Percentiles rank a stretch among this genome's conserved stretches.
phyloP scores from a whole-genome alignment of 2,888 invertebrate genomes.

The Sphaerophoria rueppellii region DNA sequence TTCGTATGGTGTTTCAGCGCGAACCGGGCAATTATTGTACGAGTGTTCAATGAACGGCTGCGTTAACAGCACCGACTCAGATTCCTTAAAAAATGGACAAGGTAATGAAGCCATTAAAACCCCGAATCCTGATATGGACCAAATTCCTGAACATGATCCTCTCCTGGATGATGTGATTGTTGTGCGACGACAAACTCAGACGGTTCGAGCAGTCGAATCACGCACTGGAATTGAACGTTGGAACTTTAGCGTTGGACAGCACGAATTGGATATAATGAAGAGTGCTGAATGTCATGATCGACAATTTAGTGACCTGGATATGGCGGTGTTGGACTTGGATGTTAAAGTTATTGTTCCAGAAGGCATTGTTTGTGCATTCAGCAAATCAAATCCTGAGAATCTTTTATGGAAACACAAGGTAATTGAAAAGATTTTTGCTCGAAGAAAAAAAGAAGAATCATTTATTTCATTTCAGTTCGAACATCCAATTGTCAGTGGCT shows the following conservation, averaged over 20 bases:
- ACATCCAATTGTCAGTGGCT: slow-evolving; percentile 93
- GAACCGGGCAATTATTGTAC: slow-evolving; percentile 88
- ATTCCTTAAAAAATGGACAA: slow-evolving; percentile 74
- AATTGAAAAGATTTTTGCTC: slow-evolving; percentile 20
- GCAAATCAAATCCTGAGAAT: slow-evolving; percentile 84
- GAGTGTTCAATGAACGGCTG: slow-evolving; percentile 90
- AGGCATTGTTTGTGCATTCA: slow-evolving; percentile 87
- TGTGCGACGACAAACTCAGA: slow-evolving; percentile 91
- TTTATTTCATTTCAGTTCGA: slow-evolving; percentile 85
- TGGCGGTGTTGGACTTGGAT: slow-evolving; percentile 83
- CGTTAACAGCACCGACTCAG: slow-evolving; percentile 86
- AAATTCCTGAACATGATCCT: slow-evolving; percentile 77
- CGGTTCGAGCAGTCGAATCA: slow-evolving; percentile 94
- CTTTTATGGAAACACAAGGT: slow-evolving; percentile 91
- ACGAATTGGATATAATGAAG: slow-evolving; percentile 87
- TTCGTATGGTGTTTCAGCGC: slow-evolving; percentile 92
- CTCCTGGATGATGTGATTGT: slow-evolving; percentile 86
- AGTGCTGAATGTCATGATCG: slow-evolving; percentile 83
- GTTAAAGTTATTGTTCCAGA: slow-evolving; percentile 88
- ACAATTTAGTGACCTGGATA: slow-evolving; percentile 77
- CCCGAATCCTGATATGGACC: slow-evolving; percentile 25
- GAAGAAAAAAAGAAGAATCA: neutral
- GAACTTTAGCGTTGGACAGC: slow-evolving; percentile 97
- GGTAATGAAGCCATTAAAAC: slow-evolving; percentile 44
- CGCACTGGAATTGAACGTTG: slow-evolving; percentile 93